Evolutionary conservation across 2,888 invertebrate genomes (phyloP).

Genomic region (Ecliptopera silaceata): DNA sequence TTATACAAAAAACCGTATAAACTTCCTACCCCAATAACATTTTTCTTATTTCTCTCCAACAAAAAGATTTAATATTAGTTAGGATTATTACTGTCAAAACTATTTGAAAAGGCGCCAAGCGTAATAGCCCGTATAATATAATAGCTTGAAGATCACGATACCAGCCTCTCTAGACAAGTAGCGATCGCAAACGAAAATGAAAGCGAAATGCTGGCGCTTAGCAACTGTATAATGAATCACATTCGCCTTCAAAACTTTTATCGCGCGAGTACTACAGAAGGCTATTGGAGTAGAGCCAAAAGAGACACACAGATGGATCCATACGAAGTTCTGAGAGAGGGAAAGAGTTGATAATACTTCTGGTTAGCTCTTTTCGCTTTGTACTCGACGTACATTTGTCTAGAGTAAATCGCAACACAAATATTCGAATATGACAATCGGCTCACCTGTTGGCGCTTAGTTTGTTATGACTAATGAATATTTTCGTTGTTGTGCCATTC

Average conservation of each 20-base stretch:
- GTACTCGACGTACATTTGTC: not conserved
- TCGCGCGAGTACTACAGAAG: not conserved
- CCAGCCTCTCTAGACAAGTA: not conserved
- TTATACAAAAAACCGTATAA: not conserved
- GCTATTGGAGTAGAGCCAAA: not conserved
- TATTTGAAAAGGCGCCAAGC: conserved; percentile 36
- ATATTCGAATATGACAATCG: conserved; percentile 16
- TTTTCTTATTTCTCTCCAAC: conserved; percentile 5
- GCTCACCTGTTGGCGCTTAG: conserved; percentile 27
- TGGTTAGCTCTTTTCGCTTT: not conserved
- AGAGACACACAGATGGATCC: not conserved
- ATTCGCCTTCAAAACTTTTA: not conserved
- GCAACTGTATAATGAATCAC: not conserved
- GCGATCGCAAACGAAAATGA: conserved; percentile 6
- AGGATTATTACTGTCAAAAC: conserved; percentile 19
- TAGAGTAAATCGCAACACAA: conserved; percentile 1
- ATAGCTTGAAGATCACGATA: conserved; percentile 24
- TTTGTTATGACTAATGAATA: conserved; percentile 22
- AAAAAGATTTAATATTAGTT: conserved; percentile 17
- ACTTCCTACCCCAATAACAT: not conserved
- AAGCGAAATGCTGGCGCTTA: not conserved
- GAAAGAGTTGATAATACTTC: not conserved
- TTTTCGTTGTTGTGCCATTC: conserved; percentile 18
- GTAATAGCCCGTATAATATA: conserved; percentile 37
- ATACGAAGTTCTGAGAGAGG: not conserved